Evolutionary conservation across 2,797 vertebrate species (phyloP).

Genomic region (Mus minutoides): DNA sequence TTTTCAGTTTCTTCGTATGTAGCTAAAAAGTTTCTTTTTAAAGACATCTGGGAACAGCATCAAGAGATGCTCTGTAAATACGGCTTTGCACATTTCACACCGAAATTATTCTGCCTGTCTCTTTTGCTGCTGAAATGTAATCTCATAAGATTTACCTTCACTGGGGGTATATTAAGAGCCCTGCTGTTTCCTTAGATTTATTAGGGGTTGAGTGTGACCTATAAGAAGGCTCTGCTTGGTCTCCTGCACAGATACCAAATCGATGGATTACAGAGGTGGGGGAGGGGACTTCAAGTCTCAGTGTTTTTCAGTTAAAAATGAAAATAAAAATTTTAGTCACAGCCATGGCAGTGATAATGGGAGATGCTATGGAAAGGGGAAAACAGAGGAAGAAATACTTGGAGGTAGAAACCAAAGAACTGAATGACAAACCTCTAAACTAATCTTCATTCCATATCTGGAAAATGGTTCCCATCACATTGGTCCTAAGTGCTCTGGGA

Average conservation of each 20-base stretch:
- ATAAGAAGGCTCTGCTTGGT: conserved; percentile 41
- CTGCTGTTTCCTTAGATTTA: conserved; percentile 46
- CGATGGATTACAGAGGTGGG: background rate
- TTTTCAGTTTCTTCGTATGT: conserved; percentile 85
- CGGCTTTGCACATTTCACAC: conserved; percentile 74
- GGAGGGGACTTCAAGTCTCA: conserved; percentile 14
- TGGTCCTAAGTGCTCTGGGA: background rate
- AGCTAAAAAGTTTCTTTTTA: conserved; percentile 87
- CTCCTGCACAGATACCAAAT: conserved; percentile 54
- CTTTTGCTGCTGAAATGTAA: conserved; percentile 73
- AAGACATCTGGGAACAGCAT: conserved; percentile 86
- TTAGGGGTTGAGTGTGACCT: conserved; percentile 47
- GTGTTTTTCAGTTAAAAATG: conserved; percentile 45
- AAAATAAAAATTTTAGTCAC: conserved; percentile 55
- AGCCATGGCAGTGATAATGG: background rate
- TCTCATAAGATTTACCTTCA: conserved; percentile 75
- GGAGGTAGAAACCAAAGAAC: background rate
- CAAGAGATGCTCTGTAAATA: conserved; percentile 82
- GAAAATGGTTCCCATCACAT: conserved; percentile 2
- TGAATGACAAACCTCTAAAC: background rate
- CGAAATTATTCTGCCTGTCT: conserved; percentile 77
- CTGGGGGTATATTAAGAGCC: conserved; percentile 63
- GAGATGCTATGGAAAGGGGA: background rate
- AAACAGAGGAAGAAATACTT: background rate
- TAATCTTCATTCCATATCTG: conserved; percentile 3